A percentile compares a stretch with the other conserved stretches of the same genome.
Conservation (phyloP, 92 coral and sea anemone species). For the Actinernus sp. region DNA sequence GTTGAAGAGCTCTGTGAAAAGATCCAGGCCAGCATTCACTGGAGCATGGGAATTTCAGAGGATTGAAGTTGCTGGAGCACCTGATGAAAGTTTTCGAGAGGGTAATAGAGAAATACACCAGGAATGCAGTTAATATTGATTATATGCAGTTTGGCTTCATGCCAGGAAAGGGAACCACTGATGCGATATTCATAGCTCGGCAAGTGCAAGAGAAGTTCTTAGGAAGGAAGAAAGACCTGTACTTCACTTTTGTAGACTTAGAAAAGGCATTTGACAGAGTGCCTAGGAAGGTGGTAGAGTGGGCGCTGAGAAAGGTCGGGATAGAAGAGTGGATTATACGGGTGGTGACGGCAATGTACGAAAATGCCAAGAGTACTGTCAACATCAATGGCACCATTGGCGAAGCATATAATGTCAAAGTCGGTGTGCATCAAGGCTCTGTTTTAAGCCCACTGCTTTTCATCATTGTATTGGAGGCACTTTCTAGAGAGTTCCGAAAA, state of each 20-base stretch:
- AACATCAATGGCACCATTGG: background rate
- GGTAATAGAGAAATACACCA: constrained; percentile 10
- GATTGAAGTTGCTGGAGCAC: constrained; percentile 15
- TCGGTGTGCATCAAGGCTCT: constrained; percentile 40
- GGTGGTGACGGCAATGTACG: constrained; percentile 6
- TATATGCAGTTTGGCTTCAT: constrained; percentile 44
- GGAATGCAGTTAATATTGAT: constrained; percentile 10
- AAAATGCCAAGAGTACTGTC: constrained; percentile 13
- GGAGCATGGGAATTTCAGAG: constrained; percentile 42
- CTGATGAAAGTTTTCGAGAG: constrained; percentile 22
- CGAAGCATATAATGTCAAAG: constrained; percentile 26
- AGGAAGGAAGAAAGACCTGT: constrained; percentile 10
- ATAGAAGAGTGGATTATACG: constrained; percentile 2
- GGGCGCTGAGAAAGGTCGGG: constrained; percentile 9
- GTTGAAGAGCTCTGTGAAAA: no score
- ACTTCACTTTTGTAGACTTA: background rate
- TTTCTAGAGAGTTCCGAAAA: constrained; percentile 21
- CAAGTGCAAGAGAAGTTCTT: constrained; percentile 13
- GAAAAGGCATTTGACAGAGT: no score
- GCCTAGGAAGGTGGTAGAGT: constrained; percentile 23
- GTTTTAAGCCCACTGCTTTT: constrained; percentile 36
- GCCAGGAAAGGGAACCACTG: constrained; percentile 35
- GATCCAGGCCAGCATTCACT: no score
- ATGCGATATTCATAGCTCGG: constrained; percentile 26
- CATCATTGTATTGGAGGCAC: constrained; percentile 36